Conservation (phyloP, 2,113 vertebrate genomes). For the Corythaixoides concolor region DNA sequence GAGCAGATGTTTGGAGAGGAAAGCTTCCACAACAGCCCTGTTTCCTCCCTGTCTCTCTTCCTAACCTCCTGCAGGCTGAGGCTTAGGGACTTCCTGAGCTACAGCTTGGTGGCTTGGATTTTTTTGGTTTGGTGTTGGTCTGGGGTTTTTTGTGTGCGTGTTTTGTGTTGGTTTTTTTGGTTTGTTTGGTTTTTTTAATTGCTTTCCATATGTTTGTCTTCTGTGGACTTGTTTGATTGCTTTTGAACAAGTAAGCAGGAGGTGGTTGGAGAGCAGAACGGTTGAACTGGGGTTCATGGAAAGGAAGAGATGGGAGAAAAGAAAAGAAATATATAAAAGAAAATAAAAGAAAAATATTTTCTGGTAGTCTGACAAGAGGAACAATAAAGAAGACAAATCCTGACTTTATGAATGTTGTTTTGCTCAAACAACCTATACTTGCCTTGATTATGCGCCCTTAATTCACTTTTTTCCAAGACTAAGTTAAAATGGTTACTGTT, state of each 20-base stretch:
- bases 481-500: neutral
- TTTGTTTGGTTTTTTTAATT: neutral
- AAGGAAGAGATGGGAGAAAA: neutral
- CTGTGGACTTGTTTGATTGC: neutral
- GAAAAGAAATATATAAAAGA: neutral
- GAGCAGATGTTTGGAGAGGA: neutral
- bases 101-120: neutral
- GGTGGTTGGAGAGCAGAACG: neutral
- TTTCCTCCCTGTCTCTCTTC: neutral
- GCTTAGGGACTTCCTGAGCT: neutral
- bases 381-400: neutral
- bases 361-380: neutral
- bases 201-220: neutral
- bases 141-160: too few relatives aligned
- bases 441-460: neutral
- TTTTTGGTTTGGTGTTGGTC: neutral
- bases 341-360: neutral
- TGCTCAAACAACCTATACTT: neutral
- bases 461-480: neutral
- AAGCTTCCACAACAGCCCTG: neutral
- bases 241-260: neutral
- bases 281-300: neutral
- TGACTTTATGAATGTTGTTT: neutral
- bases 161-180: too few relatives aligned
- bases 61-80: fast-evolving